These are phyloP conservation scores for Hermaeophaga mercurialis DNA, from an alignment of 2,888 invertebrate genomes.

Conservation along the genomic window DNA sequence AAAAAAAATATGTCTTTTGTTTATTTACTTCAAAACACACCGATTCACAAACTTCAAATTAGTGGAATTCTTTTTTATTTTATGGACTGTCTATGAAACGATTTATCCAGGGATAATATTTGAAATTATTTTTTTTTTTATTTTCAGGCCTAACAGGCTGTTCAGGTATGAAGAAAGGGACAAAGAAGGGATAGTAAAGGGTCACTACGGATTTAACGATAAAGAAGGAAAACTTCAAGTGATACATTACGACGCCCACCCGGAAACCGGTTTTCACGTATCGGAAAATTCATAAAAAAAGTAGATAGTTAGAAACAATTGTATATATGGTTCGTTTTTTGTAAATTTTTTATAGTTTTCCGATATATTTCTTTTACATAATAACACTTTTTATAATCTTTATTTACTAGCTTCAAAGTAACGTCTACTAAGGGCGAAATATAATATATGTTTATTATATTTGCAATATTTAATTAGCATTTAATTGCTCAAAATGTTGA, in stretches of 20 bases:
- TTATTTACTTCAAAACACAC: too few relatives aligned
- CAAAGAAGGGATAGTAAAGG: conserved; percentile 75
- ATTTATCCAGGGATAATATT: too few relatives aligned
- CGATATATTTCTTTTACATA: too few relatives aligned
- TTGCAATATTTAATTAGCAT: neutral
- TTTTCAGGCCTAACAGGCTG: conserved; percentile 74
- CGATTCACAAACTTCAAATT: too few relatives aligned
- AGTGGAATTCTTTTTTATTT: too few relatives aligned
- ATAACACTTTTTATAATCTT: too few relatives aligned
- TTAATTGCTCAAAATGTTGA: conserved; percentile 31
- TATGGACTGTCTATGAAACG: too few relatives aligned
- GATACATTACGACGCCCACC: conserved; percentile 76
- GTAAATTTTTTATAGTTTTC: neutral
- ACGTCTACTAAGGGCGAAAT: too few relatives aligned
- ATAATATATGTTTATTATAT: neutral
- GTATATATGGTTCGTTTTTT: too few relatives aligned
- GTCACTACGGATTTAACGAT: conserved; percentile 82
- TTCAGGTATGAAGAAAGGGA: conserved; percentile 81
- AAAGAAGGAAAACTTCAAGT: conserved; percentile 75
- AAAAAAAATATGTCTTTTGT: too few relatives aligned
- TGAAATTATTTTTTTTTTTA: conserved; percentile 10
- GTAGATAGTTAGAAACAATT: too few relatives aligned
- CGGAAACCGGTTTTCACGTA: conserved; percentile 69
- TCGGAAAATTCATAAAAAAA: conserved; percentile 24
- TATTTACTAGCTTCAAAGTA: too few relatives aligned